A percentile compares a stretch with the other conserved stretches of the same genome.
Evolutionary conservation across 1,140 invertebrate genomes (phyloP).

Genomic region (Drosophila pandora): DNA sequence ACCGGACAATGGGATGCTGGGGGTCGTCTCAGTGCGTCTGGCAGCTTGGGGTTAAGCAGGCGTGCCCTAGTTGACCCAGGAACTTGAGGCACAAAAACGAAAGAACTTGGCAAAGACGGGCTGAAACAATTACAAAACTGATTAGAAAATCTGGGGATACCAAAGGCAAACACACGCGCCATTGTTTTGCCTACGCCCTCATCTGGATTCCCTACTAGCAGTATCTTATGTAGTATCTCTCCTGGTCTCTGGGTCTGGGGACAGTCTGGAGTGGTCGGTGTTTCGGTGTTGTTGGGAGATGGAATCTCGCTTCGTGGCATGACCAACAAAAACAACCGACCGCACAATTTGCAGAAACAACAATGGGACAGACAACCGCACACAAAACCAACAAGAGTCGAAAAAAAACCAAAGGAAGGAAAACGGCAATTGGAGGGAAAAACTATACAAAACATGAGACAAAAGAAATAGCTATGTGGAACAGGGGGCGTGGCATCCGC

Average conservation of each 20-base stretch:
- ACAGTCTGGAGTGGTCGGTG: background rate
- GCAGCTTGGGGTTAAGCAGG: conserved; percentile 71
- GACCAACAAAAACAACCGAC: conserved; percentile 68
- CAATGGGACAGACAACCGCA: conserved; percentile 52
- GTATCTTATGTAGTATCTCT: conserved; percentile 10
- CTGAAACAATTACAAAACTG: conserved; percentile 81
- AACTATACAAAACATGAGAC: conserved; percentile 28
- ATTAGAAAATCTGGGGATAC: conserved; percentile 74
- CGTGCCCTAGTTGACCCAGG: conserved; percentile 37
- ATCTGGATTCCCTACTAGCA: conserved; percentile 21
- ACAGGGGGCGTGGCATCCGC: conserved; percentile 18
- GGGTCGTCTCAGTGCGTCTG: conserved; percentile 45
- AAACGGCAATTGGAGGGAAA: conserved; percentile 3
- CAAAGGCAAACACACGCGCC: conserved; percentile 55
- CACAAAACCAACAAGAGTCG: conserved; percentile 41
- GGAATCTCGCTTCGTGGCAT: conserved; percentile 32
- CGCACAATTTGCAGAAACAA: conserved; percentile 80
- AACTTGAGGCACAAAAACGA: conserved; percentile 39
- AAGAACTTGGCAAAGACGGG: conserved; percentile 35
- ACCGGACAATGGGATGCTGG: conserved; percentile 29
- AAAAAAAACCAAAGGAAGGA: conserved; percentile 9
- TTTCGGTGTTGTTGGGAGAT: conserved; percentile 6
- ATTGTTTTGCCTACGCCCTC: conserved; percentile 74
- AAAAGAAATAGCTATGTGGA: conserved; percentile 5
- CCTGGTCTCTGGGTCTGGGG: background rate